Conservation (phyloP, 2,113 vertebrate species). For the Columba livia region DNA sequence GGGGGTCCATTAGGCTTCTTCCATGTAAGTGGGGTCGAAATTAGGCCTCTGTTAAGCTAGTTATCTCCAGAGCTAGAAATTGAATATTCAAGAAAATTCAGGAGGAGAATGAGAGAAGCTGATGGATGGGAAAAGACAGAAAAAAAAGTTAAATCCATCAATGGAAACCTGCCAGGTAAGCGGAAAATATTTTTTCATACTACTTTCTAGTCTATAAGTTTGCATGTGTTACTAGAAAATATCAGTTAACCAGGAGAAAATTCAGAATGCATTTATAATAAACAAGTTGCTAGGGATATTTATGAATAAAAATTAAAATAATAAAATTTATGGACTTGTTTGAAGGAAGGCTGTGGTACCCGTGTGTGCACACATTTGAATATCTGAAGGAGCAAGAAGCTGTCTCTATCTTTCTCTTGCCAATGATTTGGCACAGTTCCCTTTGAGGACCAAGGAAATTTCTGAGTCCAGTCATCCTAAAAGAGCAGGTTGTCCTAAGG, state of each 20-base stretch:
- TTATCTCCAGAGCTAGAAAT: not conserved
- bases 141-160: not conserved
- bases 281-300: not conserved
- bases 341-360: not conserved
- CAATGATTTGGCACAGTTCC: not conserved
- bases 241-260: not conserved
- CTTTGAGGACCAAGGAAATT: not conserved
- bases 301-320: not conserved
- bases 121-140: not conserved
- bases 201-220: not conserved
- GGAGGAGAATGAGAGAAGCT: not conserved
- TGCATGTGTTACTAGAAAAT: not conserved
- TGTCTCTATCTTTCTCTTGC: not conserved
- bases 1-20: not conserved
- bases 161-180: not conserved
- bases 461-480: not conserved
- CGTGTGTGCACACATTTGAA: not conserved
- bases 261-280: not conserved
- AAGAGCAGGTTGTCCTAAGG: not conserved
- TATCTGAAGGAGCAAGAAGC: not conserved
- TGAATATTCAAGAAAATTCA: not conserved
- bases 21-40: slow-evolving; percentile 23
- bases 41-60: slow-evolving; percentile 2
- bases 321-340: not conserved
- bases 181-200: not conserved